Base-by-base conservation (phyloP, 2,113 vertebrate species). In the Piaya cayana region DNA sequence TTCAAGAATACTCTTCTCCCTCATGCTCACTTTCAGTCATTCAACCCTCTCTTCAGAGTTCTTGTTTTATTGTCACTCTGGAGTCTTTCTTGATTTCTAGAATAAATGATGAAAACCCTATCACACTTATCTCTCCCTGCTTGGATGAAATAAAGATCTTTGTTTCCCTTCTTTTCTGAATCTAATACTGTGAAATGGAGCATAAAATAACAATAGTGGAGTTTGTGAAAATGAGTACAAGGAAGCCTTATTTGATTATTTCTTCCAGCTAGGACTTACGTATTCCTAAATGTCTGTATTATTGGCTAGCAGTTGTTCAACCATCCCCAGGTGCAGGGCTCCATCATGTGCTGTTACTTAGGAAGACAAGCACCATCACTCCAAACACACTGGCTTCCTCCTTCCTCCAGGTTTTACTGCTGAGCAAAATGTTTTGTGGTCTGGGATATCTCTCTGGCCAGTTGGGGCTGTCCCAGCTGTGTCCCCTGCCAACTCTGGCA, bases 361-460 rank as follows among this genome's bases (percentile, higher is more conserved):
- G 22, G 56, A 63, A 79, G 30, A 36, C 29, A 62, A 68, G 22
- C 0, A 1, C 43, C 7, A 11, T 69, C 7, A 16, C 37, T 68
- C 26, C 1, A 0, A 36, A 21, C 2, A 1, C 30, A 4, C 3
- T 11, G 8, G 8, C 12, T 47, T 72, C 26, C 27, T 77, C 6
- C 20, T 69, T 59, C 13, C n/a, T 1, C 22, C 9, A 60, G 37
- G 11, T 37, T 45, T 55, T 17, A 6, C 14, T 49, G 19, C 37
- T 53, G 52, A n/a, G 27, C 34, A 14, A 22, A 15, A 32, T 0
- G 1, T 14, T 17, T 2, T 43, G 2, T 11, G 45, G n/a, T 29
- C 2, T 65, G 82, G 64, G 4, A 6, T 47, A 42, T 22, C 23
- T 22, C 6, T 23, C 4, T 30, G 47, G 42, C 52, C 39, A 26